Base-by-base conservation (phyloP, 1,140 invertebrate species). In the Drosophila sturtevanti region DNA sequence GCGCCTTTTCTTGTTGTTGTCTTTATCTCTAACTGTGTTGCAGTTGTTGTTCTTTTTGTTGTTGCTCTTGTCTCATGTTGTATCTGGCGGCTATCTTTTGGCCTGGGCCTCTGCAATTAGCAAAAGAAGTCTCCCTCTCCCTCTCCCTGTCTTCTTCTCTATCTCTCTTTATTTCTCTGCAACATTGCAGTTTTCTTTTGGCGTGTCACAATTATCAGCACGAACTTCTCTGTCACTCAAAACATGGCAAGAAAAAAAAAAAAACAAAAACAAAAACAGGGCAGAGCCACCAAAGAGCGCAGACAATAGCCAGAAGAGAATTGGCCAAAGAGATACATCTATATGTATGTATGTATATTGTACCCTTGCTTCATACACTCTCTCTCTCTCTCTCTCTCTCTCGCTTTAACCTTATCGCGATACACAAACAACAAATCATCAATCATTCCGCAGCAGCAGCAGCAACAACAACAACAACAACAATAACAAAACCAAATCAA, bases 141-240 rank as follows among this genome's bases (percentile, higher is more conserved):
- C 35, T 77, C 41, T 59, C 48, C 9, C 55, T n/a, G n/a, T n/a
- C n/a, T 58, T 24, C 52, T 12, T 62, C 41, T 37, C 31, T 14
- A 11, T 59, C 58, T 76, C 61, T 56, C 34, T 31, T 34, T 0
- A 35, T 24, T 63, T 59, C 37, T 38, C 37, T n/a, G 37, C 37
- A 38, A 14, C 14, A 35, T 12, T 56, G 7, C 16, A 22, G 69
- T 56, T 38, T 59, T 16, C 27, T 70, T 82, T 79, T 69, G 72
- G 51, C 64, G 72, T 76, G 72, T 76, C 64, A 76, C 81, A 84
- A 84, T 81, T 84, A 84, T 86, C 77, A 81, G 77, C 77, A 77
- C 77, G 81, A 84, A 84, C 62, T 63, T 68, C 70, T 68, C 81
- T 77, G 81, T 70, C 66, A 76, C 69, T 86, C 60, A 68, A 85